A percentile compares a stretch with the other conserved stretches of the same genome.
Evolutionary conservation across 2,797 vertebrate genomes (phyloP).

Genomic region (Mormyrus hasselquistii): DNA sequence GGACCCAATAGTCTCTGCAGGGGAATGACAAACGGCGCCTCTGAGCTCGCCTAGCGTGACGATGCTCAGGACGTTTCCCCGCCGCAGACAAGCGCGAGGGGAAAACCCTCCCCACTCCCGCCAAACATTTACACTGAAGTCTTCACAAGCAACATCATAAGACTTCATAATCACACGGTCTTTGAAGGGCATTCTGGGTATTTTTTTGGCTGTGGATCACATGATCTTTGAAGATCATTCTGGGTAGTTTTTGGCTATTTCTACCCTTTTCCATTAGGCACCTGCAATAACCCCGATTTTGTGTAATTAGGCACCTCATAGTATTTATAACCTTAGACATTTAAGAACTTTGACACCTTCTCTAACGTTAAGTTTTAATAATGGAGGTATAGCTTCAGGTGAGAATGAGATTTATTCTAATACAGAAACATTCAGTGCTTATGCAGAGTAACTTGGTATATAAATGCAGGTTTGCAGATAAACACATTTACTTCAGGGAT

Average conservation of each 20-base stretch:
- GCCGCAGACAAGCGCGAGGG: neutral
- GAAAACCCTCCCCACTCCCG: neutral
- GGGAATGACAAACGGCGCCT: conserved; percentile 5
- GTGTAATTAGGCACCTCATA: neutral
- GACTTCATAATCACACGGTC: neutral
- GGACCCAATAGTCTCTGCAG: neutral
- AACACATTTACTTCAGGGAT: neutral
- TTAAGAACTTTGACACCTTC: neutral
- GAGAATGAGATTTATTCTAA: neutral
- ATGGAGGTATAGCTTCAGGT: too few relatives aligned
- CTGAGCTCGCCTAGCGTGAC: neutral
- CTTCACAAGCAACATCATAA: neutral
- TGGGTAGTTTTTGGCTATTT: neutral
- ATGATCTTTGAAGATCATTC: neutral
- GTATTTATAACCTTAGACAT: neutral
- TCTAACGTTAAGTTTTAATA: neutral
- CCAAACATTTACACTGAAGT: neutral
- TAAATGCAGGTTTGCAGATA: neutral
- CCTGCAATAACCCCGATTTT: neutral
- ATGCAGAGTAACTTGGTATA: neutral
- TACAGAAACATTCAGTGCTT: neutral
- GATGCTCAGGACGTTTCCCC: neutral
- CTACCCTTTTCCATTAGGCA: neutral
- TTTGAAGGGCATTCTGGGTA: neutral
- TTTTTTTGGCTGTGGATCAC: neutral